phyloP scores from a whole-genome alignment of 2,888 invertebrate species.

The Piscicola geometra region DNA sequence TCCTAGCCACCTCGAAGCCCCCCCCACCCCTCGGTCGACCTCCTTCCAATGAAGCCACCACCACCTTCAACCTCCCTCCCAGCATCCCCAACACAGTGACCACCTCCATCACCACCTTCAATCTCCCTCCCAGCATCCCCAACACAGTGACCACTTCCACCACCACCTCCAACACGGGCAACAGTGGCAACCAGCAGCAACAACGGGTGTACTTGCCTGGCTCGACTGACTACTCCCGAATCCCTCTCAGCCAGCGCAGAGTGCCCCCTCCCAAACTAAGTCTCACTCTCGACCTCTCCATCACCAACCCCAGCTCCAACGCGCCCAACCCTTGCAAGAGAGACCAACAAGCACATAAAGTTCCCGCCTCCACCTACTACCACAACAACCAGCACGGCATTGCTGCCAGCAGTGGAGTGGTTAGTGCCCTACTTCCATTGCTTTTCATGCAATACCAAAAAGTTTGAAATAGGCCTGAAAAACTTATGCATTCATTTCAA shows the following conservation, averaged over 20 bases:
- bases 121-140: background rate
- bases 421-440: conserved; percentile 29
- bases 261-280: conserved; percentile 44
- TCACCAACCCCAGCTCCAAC: conserved; percentile 40
- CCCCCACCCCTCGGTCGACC: background rate
- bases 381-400: conserved; percentile 35
- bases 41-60: background rate
- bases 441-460: too few species aligned
- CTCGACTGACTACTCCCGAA: conserved; percentile 33
- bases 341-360: conserved; percentile 2
- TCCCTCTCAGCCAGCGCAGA: conserved; percentile 43
- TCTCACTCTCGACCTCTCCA: conserved; percentile 44
- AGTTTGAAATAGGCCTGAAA: too few species aligned
- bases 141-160: background rate
- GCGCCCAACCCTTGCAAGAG: conserved; percentile 7
- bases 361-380: conserved; percentile 8
- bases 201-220: conserved; percentile 25
- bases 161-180: background rate
- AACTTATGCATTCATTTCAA: too few species aligned
- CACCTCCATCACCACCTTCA: background rate
- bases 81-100: background rate
- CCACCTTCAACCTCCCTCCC: background rate
- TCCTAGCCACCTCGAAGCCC: background rate
- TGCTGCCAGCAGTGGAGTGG: conserved; percentile 41
- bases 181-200: background rate